Percentiles rank a stretch among this genome's conserved stretches.
Evolutionary conservation across 1,140 invertebrate species (phyloP).

Genomic region (Vanessa tameamea): DNA sequence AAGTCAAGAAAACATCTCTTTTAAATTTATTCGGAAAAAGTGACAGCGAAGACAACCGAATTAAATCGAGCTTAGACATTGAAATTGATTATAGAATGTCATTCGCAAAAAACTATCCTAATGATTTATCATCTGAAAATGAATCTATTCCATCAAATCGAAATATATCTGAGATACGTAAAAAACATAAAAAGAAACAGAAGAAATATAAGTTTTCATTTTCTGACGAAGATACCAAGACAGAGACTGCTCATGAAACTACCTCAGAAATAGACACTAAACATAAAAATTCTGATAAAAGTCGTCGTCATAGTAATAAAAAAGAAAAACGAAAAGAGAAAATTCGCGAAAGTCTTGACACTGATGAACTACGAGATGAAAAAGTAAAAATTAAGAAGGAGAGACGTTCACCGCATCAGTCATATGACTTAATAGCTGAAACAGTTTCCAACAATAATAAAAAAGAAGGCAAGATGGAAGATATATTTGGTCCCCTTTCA

Average conservation of each 20-base stretch:
- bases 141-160: constrained; percentile 70
- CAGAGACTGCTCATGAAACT: constrained; percentile 50
- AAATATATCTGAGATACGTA: constrained; percentile 81
- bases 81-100: constrained; percentile 60
- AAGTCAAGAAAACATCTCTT: constrained; percentile 75
- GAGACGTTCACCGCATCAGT: constrained; percentile 72
- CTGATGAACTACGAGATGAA: constrained; percentile 79
- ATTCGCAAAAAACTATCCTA: constrained; percentile 55
- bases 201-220: constrained; percentile 87
- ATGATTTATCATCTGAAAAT: constrained; percentile 82
- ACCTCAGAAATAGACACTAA: constrained; percentile 54
- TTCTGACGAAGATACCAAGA: constrained; percentile 82
- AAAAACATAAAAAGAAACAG: constrained; percentile 92
- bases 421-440: constrained; percentile 53
- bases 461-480: constrained; percentile 90
- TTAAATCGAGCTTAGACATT: constrained; percentile 57
- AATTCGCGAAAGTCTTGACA: constrained; percentile 81
- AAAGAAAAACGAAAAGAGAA: constrained; percentile 88
- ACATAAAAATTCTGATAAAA: constrained; percentile 80
- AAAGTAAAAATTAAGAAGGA: constrained; percentile 83
- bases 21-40: constrained; percentile 73
- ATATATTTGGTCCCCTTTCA: constrained; percentile 92
- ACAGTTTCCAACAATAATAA: constrained; percentile 68
- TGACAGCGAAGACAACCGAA: constrained; percentile 71
- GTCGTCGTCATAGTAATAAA: constrained; percentile 84